A percentile compares a stretch with the other conserved stretches of the same genome.
Conservation (phyloP, 2,113 vertebrate species). For the Lepisosteus oculatus region DNA sequence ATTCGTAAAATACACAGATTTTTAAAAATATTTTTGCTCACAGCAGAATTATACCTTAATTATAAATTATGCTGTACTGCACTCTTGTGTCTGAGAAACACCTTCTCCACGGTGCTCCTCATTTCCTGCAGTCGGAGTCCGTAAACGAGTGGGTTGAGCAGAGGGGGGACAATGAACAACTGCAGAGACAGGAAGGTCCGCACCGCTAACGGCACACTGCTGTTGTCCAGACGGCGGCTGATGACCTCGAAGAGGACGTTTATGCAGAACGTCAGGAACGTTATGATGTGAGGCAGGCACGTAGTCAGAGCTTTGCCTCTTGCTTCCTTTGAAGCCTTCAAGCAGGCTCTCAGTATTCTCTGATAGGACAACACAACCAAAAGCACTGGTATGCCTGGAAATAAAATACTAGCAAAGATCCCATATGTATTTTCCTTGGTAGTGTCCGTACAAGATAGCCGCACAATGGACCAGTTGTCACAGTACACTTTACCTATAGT, state of each 20-base stretch:
- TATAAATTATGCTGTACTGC: too few species aligned
- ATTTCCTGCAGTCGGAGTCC: background rate
- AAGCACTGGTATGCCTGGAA: background rate
- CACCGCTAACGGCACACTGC: background rate
- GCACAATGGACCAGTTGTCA: slow-evolving; percentile 6
- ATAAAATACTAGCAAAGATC: background rate
- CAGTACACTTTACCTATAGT: slow-evolving; percentile 10
- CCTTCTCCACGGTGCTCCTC: background rate
- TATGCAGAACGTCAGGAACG: slow-evolving; percentile 1
- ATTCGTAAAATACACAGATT: too few species aligned
- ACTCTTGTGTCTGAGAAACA: background rate
- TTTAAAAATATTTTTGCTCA: too few species aligned
- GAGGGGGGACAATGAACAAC: slow-evolving; percentile 3
- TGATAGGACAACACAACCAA: slow-evolving; percentile 4
- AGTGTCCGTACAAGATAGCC: slow-evolving; percentile 2
- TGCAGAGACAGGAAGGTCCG: background rate
- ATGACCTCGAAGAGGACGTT: slow-evolving; percentile 9
- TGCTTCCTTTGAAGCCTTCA: background rate
- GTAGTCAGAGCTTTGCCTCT: slow-evolving; percentile 6
- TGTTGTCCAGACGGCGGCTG: background rate
- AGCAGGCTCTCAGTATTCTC: slow-evolving; percentile 1
- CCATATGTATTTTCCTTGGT: slow-evolving; percentile 2
- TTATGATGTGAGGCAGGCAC: slow-evolving; percentile 7
- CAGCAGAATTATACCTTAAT: too few species aligned
- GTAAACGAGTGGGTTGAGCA: slow-evolving; percentile 11